Conservation (phyloP, 2,113 vertebrate species). For the Laterallus jamaicensis region DNA sequence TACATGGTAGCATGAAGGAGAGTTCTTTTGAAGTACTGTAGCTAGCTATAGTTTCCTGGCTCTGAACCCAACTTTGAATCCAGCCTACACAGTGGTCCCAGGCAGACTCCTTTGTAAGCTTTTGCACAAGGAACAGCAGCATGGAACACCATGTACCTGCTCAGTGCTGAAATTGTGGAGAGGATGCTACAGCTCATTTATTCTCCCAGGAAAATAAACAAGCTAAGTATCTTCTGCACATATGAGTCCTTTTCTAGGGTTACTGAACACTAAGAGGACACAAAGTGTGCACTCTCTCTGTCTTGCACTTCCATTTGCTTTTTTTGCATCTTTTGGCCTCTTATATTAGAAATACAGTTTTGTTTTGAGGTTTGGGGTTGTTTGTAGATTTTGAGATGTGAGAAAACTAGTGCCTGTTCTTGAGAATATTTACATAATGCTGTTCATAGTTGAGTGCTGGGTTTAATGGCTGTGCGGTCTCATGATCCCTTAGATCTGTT, state of each 20-base stretch:
- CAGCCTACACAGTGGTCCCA: not conserved
- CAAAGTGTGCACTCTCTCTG: not conserved
- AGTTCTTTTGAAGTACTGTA: not conserved
- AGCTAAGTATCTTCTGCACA: not conserved
- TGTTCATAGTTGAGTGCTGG: not conserved
- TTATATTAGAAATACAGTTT: not conserved
- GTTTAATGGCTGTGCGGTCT: not conserved
- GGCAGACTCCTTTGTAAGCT: not conserved
- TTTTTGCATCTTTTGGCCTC: not conserved
- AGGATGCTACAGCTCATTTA: not conserved
- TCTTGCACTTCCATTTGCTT: not conserved
- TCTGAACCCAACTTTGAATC: not conserved
- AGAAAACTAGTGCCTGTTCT: not conserved
- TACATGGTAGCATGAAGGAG: not conserved
- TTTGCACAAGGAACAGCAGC: not conserved
- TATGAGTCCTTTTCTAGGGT: not conserved
- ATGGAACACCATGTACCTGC: not conserved
- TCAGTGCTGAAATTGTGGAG: not conserved
- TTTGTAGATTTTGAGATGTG: not conserved
- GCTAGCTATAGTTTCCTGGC: not conserved
- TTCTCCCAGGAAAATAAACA: not conserved
- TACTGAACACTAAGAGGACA: not conserved
- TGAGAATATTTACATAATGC: not conserved
- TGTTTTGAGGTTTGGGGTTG: not conserved
- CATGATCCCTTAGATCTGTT: not conserved